A percentile compares a stretch with the other conserved stretches of the same genome.
These are phyloP conservation scores for Pristionchus entomophagus DNA, from an alignment of 2,888 invertebrate genomes.

Conservation along the genomic window DNA sequence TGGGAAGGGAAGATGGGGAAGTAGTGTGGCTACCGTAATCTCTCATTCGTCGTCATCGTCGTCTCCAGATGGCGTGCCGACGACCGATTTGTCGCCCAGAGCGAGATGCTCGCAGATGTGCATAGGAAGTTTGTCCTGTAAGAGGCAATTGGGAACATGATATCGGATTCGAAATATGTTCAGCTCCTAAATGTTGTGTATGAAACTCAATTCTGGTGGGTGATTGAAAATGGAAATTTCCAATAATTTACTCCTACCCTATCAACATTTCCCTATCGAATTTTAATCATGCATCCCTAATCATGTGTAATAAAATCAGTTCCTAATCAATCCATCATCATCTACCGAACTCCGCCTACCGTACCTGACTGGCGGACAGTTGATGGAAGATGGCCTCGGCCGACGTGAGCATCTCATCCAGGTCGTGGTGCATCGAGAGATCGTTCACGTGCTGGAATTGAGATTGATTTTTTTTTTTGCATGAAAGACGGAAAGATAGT, in stretches of 20 bases:
- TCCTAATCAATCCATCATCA: not conserved
- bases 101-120: conserved; percentile 62
- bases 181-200: too few species aligned
- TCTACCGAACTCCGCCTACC: too few species aligned
- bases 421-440: conserved; percentile 88
- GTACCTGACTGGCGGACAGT: conserved; percentile 78
- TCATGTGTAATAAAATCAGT: not conserved
- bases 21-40: conserved; percentile 10
- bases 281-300: too few species aligned
- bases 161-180: too few species aligned
- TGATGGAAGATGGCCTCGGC: conserved; percentile 95
- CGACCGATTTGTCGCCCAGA: conserved; percentile 35
- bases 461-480: not conserved
- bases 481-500: too few species aligned
- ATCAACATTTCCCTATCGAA: too few species aligned
- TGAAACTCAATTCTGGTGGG: too few species aligned
- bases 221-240: too few species aligned
- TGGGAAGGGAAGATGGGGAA: not conserved
- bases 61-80: conserved; percentile 39
- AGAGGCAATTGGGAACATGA: not conserved
- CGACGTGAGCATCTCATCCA: conserved; percentile 86
- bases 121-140: conserved; percentile 65
- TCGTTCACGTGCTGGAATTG: conserved; percentile 91
- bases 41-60: conserved; percentile 28
- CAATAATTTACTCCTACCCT: too few species aligned